phyloP scores from a whole-genome alignment of 2,113 vertebrate genomes.

The Chloebia gouldiae region DNA sequence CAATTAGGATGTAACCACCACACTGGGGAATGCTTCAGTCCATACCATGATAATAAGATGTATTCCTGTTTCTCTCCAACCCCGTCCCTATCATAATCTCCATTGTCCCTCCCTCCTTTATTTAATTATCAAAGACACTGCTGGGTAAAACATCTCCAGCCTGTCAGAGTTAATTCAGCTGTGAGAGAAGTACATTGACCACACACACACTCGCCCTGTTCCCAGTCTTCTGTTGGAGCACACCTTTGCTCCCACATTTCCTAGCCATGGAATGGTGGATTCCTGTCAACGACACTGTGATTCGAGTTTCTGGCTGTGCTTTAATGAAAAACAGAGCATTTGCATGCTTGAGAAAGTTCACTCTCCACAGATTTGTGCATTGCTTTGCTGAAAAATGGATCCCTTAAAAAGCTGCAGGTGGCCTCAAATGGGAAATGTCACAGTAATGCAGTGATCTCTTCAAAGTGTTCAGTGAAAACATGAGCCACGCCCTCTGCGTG shows the following conservation, averaged over 20 bases:
- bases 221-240: neutral
- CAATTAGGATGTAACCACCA: constrained; percentile 23
- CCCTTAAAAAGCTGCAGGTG: neutral
- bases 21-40: neutral
- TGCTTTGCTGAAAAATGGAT: neutral
- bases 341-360: neutral
- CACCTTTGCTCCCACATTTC: neutral
- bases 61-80: neutral
- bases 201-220: neutral
- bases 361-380: neutral
- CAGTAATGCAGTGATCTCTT: neutral
- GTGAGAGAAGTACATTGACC: neutral
- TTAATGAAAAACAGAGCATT: neutral
- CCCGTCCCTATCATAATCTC: neutral
- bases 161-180: constrained; percentile 16
- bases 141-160: neutral
- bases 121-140: constrained; percentile 20
- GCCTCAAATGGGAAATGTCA: neutral
- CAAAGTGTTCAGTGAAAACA: neutral
- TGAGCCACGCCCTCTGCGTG: neutral
- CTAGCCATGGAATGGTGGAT: fast-evolving
- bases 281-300: neutral
- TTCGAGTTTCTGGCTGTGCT: fast-evolving
- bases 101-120: neutral
- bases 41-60: neutral